Percentiles rank a stretch among this genome's conserved stretches.
phyloP scores from a whole-genome alignment of 2,797 vertebrate species.

The Aldrovandia affinis region DNA sequence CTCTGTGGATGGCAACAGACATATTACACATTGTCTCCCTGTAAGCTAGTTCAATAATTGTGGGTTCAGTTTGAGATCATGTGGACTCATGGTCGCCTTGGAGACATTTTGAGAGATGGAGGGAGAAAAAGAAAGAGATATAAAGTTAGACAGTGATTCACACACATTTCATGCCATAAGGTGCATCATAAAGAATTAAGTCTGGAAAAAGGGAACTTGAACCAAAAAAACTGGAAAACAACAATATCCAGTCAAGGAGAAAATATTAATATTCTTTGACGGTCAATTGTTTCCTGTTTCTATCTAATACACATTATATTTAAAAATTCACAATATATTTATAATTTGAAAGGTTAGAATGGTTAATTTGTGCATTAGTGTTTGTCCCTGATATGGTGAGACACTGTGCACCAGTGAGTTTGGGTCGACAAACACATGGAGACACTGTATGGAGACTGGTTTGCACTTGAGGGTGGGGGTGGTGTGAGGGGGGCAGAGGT shows the following conservation, averaged over 20 bases:
- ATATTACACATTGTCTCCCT: conserved; percentile 69
- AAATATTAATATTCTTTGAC: neutral
- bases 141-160: conserved; percentile 34
- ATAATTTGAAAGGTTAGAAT: neutral
- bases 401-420: neutral
- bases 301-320: neutral
- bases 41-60: conserved; percentile 71
- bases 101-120: conserved; percentile 59
- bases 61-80: conserved; percentile 68
- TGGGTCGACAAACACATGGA: neutral
- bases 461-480: conserved; percentile 50
- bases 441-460: neutral
- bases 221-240: neutral
- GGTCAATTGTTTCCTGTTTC: neutral
- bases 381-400: neutral
- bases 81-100: conserved; percentile 60
- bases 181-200: neutral
- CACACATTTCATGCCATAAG: neutral
- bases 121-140: conserved; percentile 36
- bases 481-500: conserved; percentile 60
- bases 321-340: neutral
- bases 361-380: neutral
- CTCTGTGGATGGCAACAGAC: conserved; percentile 72
- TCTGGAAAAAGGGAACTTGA: neutral
- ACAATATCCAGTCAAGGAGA: neutral